A percentile compares a stretch with the other conserved stretches of the same genome.
Evolutionary conservation across 2,797 vertebrate genomes (phyloP).

Genomic region (Allobates femoralis): DNA sequence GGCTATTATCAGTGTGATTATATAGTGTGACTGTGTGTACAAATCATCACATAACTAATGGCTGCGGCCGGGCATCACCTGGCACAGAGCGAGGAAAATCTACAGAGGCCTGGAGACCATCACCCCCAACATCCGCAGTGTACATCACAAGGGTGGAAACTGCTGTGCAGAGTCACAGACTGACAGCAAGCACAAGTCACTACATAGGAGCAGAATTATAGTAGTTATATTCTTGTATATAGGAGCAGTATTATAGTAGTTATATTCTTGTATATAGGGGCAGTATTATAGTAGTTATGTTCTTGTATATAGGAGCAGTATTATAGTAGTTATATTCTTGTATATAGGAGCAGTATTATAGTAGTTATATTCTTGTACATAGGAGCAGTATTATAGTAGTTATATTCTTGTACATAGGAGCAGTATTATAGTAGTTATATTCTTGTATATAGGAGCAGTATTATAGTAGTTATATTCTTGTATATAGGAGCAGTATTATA

Average conservation of each 20-base stretch:
- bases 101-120: slow-evolving; percentile 1
- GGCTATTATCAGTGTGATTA: slow-evolving; percentile 47
- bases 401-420: too few species aligned
- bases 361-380: too few species aligned
- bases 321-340: too few species aligned
- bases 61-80: slow-evolving; percentile 30
- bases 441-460: too few species aligned
- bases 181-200: background rate
- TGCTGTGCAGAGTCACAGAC: background rate
- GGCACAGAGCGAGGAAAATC: slow-evolving; percentile 47
- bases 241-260: background rate
- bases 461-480: background rate
- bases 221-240: background rate
- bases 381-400: too few species aligned
- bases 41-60: slow-evolving; percentile 49
- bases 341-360: too few species aligned
- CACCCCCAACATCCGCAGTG: background rate
- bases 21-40: background rate
- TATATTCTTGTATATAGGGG: too few species aligned
- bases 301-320: too few species aligned
- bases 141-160: slow-evolving; percentile 23
- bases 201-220: background rate
- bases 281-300: too few species aligned
- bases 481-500: background rate
- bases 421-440: too few species aligned